Evolutionary conservation across 2,888 invertebrate species (phyloP).

Genomic region (Gymnocheta viridis): DNA sequence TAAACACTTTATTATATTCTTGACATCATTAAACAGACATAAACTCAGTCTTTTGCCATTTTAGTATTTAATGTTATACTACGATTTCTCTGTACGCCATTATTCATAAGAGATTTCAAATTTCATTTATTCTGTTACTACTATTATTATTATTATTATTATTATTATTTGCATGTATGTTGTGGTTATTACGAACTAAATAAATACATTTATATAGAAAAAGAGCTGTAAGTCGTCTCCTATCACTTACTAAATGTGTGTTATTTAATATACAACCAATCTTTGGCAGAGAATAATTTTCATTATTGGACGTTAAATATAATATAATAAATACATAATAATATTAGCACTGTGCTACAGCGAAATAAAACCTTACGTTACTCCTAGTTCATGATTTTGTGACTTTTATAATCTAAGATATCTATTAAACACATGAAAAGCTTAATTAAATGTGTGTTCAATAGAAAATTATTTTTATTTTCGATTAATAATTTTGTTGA

Average conservation of each 20-base stretch:
- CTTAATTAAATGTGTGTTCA: too few relatives aligned
- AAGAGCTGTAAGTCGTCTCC: background rate
- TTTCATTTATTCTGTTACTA: constrained; percentile 24
- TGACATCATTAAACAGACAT: constrained; percentile 37
- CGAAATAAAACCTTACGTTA: background rate
- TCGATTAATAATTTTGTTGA: too few relatives aligned
- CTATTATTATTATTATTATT: constrained; percentile 13
- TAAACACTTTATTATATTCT: constrained; percentile 35
- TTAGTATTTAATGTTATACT: background rate
- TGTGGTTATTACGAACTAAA: background rate
- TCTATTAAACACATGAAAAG: too few relatives aligned
- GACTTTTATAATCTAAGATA: too few relatives aligned
- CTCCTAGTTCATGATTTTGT: background rate
- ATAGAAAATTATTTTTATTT: too few relatives aligned
- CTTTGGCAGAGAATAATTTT: background rate
- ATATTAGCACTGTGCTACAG: background rate
- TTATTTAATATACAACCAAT: constrained; percentile 28
- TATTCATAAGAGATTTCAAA: constrained; percentile 17
- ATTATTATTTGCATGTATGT: constrained; percentile 28
- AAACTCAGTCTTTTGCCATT: background rate
- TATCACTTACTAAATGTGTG: constrained; percentile 24
- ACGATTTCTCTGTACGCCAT: background rate
- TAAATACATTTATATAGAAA: background rate
- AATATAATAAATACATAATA: background rate
- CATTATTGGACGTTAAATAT: background rate